These are phyloP conservation scores for Leuciscus waleckii DNA, from an alignment of 2,797 vertebrate genomes.

Conservation along the genomic window DNA sequence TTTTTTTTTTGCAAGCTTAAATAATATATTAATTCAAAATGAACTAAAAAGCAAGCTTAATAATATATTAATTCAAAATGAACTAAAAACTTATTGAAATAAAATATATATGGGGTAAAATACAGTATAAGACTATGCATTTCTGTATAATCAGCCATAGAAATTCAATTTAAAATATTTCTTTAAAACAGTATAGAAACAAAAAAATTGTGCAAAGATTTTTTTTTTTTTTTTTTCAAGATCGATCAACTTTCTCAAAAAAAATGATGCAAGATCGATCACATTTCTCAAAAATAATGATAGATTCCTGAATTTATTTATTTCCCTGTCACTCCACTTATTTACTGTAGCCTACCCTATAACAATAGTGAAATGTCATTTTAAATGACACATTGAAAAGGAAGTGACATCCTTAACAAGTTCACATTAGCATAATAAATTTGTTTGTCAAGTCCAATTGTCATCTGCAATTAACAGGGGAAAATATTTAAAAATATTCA, in stretches of 20 bases:
- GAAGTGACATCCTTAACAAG: not conserved
- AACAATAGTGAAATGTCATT: not conserved
- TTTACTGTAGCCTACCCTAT: not conserved
- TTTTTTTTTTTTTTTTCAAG: not conserved
- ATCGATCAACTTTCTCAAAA: not conserved
- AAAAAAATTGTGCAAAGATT: not conserved
- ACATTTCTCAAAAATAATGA: not conserved
- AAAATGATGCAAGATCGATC: not conserved
- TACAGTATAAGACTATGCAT: not conserved
- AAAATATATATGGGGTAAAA: not conserved
- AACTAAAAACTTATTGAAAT: not conserved
- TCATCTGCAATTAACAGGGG: not conserved
- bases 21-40: not conserved
- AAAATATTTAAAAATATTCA: not conserved
- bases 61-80: not conserved
- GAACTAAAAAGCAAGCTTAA: too few relatives aligned
- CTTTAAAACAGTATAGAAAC: not conserved
- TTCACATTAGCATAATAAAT: not conserved
- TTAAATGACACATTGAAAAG: not conserved
- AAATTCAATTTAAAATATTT: not conserved
- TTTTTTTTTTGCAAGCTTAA: not conserved
- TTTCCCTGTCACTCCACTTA: not conserved
- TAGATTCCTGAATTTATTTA: not conserved
- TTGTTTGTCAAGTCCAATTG: conserved; percentile 6
- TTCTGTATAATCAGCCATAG: not conserved